Evolutionary conservation across 2,113 vertebrate genomes (phyloP), one percentile per base, ranked within the genome.

Genomic region (Lota lota): DNA sequence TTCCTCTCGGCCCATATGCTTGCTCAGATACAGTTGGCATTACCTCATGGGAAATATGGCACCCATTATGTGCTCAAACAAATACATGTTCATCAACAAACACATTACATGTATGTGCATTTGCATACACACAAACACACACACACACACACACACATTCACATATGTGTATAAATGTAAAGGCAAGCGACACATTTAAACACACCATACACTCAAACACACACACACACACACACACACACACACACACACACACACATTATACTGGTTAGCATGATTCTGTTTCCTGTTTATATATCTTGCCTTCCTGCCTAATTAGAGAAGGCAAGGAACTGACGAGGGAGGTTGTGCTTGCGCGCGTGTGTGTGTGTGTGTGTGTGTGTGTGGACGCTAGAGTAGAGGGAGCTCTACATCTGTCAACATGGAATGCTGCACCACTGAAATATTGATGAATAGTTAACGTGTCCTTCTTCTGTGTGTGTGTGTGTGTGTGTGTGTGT

Each of bases 391-490:
- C 21, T 73, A 4, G 40, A 67, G 71, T 59, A 59, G 54, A 59
- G 24, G 68, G 61, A 70, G 67, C 67, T 70, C 78, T 72, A 73
- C 68, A 76, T 86, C 79, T 83, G 80, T 88, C 80, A 84, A 66
- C 80, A 72, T 77, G 74, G 66, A 72, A 65, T 70, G 33, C 78
- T 65, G 57, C 50, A 59, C 67, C 80, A 58, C 84, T 92, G 77
- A 91, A 91, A 88, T 90, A 92, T 92, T 88, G 83, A 91, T 91
- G 91, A 85, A 75, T 80, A 58, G 64, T 65, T 72, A 64, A 62
- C 56, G 61, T 79, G 63, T 21, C n/a, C 33, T 20, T 20, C 16
- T 66, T 16, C 18, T 58, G 47, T 40, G 59, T 18, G 4, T 3
- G 24, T 4, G 54, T 67, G 70, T 21, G 50, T 61, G 72, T 61